Percentiles rank a stretch among this genome's conserved stretches.
Conservation (phyloP, 2,113 vertebrate species). For the Oryzias javanicus region DNA sequence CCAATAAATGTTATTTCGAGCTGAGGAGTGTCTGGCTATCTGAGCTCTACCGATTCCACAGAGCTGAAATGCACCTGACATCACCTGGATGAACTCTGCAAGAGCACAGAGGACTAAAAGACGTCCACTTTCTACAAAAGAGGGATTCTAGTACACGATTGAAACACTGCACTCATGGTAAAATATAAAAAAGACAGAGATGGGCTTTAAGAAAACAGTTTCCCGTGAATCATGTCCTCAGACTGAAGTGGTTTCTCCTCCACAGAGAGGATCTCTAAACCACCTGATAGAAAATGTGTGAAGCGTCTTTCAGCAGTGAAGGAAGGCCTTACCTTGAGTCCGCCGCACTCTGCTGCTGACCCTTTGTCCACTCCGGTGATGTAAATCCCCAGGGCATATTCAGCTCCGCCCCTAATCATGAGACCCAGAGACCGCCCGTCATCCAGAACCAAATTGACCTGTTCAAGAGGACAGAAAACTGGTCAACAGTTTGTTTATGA, state of each 20-base stretch:
- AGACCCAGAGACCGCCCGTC: constrained; percentile 93
- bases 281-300: no score
- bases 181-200: no score
- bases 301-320: background rate
- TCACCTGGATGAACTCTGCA: background rate
- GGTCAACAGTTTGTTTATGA: background rate
- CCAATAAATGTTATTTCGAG: background rate
- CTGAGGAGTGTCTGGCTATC: background rate
- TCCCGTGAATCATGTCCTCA: no score
- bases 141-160: no score
- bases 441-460: constrained; percentile 95
- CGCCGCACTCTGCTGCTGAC: constrained; percentile 89
- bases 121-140: no score
- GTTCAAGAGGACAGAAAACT: constrained; percentile 11
- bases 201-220: no score
- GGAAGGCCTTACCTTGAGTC: constrained; percentile 84
- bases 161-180: no score
- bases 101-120: background rate
- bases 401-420: constrained; percentile 92
- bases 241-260: no score
- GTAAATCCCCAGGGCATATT: constrained; percentile 95
- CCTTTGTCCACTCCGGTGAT: constrained; percentile 93
- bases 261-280: no score
- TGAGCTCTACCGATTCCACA: background rate
- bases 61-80: background rate